Evolutionary conservation across 1,140 invertebrate species (phyloP).

Genomic region (Drosophila mayri): DNA sequence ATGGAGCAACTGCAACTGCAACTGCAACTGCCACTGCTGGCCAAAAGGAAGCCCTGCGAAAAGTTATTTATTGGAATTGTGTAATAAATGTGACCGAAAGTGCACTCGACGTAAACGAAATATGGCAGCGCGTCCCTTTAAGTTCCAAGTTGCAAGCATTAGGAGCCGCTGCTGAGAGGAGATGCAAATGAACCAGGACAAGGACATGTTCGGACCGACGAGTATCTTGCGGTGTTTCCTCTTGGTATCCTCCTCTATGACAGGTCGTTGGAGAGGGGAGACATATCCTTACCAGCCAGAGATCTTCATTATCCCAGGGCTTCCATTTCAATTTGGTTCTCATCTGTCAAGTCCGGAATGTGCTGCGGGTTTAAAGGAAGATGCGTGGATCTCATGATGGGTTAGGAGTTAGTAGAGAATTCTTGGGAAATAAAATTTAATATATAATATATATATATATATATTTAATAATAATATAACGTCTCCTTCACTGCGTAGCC

Average conservation of each 20-base stretch:
- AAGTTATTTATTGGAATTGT: constrained; percentile 82
- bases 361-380: background rate
- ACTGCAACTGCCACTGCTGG: constrained; percentile 26
- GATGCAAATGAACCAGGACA: constrained; percentile 43
- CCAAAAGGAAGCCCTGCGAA: constrained; percentile 66
- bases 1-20: constrained; percentile 15
- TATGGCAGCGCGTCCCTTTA: constrained; percentile 33
- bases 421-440: background rate
- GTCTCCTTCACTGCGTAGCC: too few relatives aligned
- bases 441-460: too few relatives aligned
- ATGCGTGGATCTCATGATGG: background rate
- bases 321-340: constrained; percentile 2
- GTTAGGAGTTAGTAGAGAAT: background rate
- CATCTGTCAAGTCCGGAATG: constrained; percentile 1
- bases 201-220: constrained; percentile 19
- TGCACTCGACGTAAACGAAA: constrained; percentile 76
- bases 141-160: constrained; percentile 13
- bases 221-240: constrained; percentile 8
- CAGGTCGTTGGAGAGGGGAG: background rate
- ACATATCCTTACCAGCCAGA: constrained; percentile 13
- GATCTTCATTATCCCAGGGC: constrained; percentile 34
- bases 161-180: constrained; percentile 1
- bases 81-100: constrained; percentile 79
- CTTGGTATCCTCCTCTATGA: background rate
- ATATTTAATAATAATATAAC: too few relatives aligned